Evolutionary conservation across 2,888 invertebrate species (phyloP).

Genomic region (Microplitis deprimator): DNA sequence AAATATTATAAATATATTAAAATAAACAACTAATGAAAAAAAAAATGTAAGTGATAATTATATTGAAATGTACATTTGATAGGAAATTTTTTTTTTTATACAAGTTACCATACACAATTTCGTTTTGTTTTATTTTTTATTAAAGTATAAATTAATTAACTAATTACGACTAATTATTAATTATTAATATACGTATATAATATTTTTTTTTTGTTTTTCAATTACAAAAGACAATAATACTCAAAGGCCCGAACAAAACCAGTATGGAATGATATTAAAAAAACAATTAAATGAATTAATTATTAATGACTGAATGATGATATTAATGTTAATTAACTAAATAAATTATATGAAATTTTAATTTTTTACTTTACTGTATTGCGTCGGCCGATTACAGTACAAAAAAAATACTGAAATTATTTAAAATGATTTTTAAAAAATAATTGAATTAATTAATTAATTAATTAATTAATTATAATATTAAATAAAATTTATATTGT

Average conservation of each 20-base stretch:
- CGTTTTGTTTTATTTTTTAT: constrained; percentile 23
- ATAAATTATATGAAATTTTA: constrained; percentile 43
- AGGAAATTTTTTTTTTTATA: background rate
- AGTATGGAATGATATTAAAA: constrained; percentile 30
- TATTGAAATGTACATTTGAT: constrained; percentile 10
- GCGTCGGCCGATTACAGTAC: constrained; percentile 67
- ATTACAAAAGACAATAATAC: constrained; percentile 37
- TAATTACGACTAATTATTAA: background rate
- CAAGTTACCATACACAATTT: constrained; percentile 44
- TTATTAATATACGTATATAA: background rate
- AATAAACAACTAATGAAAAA: constrained; percentile 10
- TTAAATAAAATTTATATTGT: constrained; percentile 65
- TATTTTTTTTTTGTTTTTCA: background rate
- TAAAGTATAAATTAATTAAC: background rate
- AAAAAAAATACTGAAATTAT: constrained; percentile 65
- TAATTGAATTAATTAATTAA: constrained; percentile 61
- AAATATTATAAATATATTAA: background rate
- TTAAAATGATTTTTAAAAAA: constrained; percentile 59
- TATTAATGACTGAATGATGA: constrained; percentile 32
- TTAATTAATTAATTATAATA: constrained; percentile 67
- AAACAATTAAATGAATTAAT: constrained; percentile 37
- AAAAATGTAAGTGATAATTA: background rate
- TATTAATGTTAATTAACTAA: constrained; percentile 40
- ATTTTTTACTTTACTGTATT: constrained; percentile 42
- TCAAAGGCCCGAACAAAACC: constrained; percentile 40